These are phyloP conservation scores for Petrophora chlorosata DNA, from an alignment of 2,888 invertebrate genomes.

Conservation along the genomic window DNA sequence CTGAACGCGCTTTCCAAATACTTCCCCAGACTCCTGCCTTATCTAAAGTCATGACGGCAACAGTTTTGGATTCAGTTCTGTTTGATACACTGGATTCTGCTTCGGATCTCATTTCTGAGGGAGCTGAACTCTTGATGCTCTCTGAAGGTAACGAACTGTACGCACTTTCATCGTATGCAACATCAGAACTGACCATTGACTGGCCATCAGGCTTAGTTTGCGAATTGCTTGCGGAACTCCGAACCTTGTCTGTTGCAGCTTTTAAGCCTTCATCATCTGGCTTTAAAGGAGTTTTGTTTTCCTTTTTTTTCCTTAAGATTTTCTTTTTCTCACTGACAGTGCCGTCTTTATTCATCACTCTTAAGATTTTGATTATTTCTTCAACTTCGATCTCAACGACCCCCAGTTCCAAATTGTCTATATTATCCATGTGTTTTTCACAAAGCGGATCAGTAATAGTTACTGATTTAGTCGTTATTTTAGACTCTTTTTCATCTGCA, in stretches of 20 bases:
- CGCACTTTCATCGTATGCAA: too few species aligned
- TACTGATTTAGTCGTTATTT: neutral
- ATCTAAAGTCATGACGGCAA: conserved; percentile 2
- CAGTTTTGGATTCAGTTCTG: neutral
- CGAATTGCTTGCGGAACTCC: too few species aligned
- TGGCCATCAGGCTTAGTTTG: too few species aligned
- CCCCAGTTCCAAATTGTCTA: conserved; percentile 40
- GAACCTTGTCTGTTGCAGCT: too few species aligned
- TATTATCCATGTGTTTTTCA: too few species aligned
- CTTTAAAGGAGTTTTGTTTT: conserved; percentile 30
- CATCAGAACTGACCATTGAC: too few species aligned
- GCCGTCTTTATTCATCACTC: conserved; percentile 49
- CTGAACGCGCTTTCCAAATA: conserved; percentile 2
- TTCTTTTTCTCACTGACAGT: conserved; percentile 47
- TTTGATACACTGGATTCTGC: too few species aligned
- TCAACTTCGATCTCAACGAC: conserved; percentile 47
- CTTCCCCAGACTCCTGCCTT: neutral
- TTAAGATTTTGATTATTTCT: conserved; percentile 47
- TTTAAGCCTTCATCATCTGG: neutral
- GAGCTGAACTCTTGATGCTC: too few species aligned
- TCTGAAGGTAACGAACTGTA: too few species aligned
- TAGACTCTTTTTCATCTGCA: neutral
- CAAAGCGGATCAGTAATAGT: neutral
- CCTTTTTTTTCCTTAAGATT: conserved; percentile 45
- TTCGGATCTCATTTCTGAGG: too few species aligned